Evolutionary conservation across 2,113 vertebrate species (phyloP).

Genomic region (Bubo scandiacus): DNA sequence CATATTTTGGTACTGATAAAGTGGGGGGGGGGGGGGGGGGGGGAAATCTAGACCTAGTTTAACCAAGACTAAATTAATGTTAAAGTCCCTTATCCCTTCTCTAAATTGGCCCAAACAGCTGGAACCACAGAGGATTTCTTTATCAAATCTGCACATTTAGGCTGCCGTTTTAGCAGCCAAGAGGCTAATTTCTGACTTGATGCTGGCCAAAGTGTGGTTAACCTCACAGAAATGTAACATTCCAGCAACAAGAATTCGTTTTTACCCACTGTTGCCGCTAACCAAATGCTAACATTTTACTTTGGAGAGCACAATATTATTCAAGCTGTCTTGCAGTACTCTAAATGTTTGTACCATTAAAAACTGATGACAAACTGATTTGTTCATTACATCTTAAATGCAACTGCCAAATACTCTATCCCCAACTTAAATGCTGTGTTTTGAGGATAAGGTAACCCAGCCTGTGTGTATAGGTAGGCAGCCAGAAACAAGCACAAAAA

Average conservation of each 20-base stretch:
- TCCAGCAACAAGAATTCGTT: background rate
- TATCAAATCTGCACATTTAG: background rate
- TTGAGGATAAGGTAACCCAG: slow-evolving; percentile 5
- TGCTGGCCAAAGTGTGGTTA: slow-evolving; percentile 51
- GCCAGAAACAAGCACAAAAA: slow-evolving; percentile 23
- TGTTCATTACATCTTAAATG: slow-evolving; percentile 40
- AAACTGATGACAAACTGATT: slow-evolving; percentile 55
- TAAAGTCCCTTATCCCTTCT: background rate
- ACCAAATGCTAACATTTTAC: slow-evolving; percentile 47
- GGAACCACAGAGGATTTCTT: background rate
- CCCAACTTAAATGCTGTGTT: background rate
- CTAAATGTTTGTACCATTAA: slow-evolving; percentile 19
- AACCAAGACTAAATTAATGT: background rate
- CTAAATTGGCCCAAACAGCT: background rate
- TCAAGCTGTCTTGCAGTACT: slow-evolving; percentile 13
- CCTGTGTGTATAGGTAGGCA: slow-evolving; percentile 18
- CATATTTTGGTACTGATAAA: background rate
- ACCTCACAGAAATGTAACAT: slow-evolving; percentile 44
- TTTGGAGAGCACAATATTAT: slow-evolving; percentile 32
- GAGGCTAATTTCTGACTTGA: slow-evolving; percentile 38
- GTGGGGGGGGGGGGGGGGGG: rapidly evolving
- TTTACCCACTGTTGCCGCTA: slow-evolving; percentile 41
- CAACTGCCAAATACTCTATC: slow-evolving; percentile 17
- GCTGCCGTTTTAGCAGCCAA: background rate
- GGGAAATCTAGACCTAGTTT: background rate